Percentiles rank a stretch among this genome's conserved stretches.
These are phyloP conservation scores for Poecilia velifera DNA, from an alignment of 2,797 vertebrate species.

Conservation along the genomic window DNA sequence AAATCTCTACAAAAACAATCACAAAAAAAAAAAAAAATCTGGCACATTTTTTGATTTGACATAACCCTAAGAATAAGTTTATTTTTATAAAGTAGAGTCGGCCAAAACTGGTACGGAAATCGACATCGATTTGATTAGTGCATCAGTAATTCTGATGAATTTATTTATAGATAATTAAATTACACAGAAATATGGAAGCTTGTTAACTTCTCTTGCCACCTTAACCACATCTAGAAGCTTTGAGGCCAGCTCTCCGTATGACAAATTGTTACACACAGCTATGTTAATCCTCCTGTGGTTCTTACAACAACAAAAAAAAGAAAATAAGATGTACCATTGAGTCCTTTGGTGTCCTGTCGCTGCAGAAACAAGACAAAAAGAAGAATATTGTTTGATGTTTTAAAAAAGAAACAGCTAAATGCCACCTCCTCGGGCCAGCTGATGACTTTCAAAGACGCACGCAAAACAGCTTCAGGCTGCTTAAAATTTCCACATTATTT, in stretches of 20 bases:
- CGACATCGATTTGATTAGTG: neutral
- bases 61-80: neutral
- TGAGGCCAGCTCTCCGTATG: constrained; percentile 53
- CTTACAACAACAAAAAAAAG: neutral
- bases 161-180: constrained; percentile 30
- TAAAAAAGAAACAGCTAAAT: constrained; percentile 23
- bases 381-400: constrained; percentile 55
- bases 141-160: neutral
- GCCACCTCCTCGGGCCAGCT: constrained; percentile 47
- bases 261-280: constrained; percentile 32
- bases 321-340: constrained; percentile 1
- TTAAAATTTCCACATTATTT: constrained; percentile 48
- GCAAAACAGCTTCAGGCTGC: constrained; percentile 44
- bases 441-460: constrained; percentile 45
- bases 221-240: constrained; percentile 63
- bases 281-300: constrained; percentile 52
- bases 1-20: neutral
- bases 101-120: neutral
- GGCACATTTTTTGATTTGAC: neutral
- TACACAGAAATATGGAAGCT: constrained; percentile 48
- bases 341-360: constrained; percentile 19
- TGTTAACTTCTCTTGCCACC: constrained; percentile 58
- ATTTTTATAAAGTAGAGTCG: neutral
- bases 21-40: neutral
- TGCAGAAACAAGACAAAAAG: constrained; percentile 32